Evolutionary conservation across 2,888 invertebrate species (phyloP).

Genomic region (Limnephilus auricula): DNA sequence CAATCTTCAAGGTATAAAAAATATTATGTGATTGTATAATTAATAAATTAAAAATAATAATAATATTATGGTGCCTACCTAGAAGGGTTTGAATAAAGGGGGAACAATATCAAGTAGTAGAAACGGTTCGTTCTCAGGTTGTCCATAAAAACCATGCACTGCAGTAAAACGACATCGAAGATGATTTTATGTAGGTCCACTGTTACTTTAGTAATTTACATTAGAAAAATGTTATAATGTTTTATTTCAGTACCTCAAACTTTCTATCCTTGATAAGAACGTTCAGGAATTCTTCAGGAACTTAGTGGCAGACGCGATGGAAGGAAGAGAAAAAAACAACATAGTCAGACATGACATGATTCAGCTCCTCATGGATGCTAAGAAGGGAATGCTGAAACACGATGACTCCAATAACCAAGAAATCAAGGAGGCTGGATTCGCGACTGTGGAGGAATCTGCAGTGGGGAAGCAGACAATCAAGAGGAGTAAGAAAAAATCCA

Average conservation of each 20-base stretch:
- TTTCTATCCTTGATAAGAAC: constrained; percentile 70
- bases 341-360: constrained; percentile 78
- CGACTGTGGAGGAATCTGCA: constrained; percentile 72
- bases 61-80: no score
- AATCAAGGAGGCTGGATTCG: constrained; percentile 70
- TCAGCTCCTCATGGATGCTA: constrained; percentile 76
- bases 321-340: constrained; percentile 72
- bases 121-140: no score
- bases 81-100: no score
- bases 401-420: constrained; percentile 68
- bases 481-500: constrained; percentile 34
- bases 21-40: no score
- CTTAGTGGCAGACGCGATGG: constrained; percentile 73
- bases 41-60: no score
- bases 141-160: no score
- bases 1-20: no score
- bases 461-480: constrained; percentile 68
- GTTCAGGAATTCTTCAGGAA: constrained; percentile 71
- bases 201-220: no score
- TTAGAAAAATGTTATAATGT: background rate
- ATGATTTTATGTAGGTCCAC: no score
- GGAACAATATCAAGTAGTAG: no score
- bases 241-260: constrained; percentile 68
- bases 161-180: no score
- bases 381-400: constrained; percentile 69